phyloP scores from a whole-genome alignment of 2,797 vertebrate species.

The Aphelocoma californica region DNA sequence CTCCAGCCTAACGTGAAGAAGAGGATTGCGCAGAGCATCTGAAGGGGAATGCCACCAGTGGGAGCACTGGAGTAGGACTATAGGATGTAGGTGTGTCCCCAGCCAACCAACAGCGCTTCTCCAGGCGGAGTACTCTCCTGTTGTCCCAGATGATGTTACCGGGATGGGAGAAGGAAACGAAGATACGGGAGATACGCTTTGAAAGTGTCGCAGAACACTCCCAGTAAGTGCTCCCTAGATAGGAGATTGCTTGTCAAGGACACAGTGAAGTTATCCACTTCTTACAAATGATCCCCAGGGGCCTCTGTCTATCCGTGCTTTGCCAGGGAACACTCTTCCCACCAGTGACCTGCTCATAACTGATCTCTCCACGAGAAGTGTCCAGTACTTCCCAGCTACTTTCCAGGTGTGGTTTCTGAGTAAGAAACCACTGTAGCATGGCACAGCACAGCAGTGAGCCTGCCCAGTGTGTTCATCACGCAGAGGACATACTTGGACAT shows the following conservation, averaged over 20 bases:
- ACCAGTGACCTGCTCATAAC: not conserved
- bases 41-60: not conserved
- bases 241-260: not conserved
- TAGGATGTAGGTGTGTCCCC: not conserved
- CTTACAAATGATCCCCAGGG: not conserved
- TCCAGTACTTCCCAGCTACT: not conserved
- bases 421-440: not conserved
- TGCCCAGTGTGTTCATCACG: not conserved
- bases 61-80: not conserved
- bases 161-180: rapidly evolving
- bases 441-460: not conserved
- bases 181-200: not conserved
- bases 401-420: not conserved
- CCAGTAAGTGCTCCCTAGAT: rapidly evolving
- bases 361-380: not conserved
- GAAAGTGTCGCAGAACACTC: rapidly evolving
- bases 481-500: not conserved
- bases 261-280: not conserved
- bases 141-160: not conserved
- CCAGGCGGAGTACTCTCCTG: not conserved
- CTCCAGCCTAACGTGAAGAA: too few species aligned
- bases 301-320: rapidly evolving
- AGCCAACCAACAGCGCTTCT: not conserved
- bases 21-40: not conserved
- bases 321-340: not conserved